A percentile compares a stretch with the other conserved stretches of the same genome.
Conservation (phyloP, 2,888 invertebrate species). For the Pherbina coryleti region DNA sequence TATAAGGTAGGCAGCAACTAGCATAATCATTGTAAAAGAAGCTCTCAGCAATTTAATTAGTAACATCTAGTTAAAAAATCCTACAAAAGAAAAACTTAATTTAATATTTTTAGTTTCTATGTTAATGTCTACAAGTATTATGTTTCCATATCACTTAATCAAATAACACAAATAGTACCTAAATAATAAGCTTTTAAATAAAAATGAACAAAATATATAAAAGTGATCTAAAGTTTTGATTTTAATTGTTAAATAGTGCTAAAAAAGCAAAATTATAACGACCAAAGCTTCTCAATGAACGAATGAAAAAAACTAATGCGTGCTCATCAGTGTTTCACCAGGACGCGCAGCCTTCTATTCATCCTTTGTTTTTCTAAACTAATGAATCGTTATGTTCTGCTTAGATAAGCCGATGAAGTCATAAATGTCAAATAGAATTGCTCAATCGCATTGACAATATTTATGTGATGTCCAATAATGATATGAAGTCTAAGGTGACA, state of each 20-base stretch:
- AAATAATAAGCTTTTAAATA: too few species aligned
- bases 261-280: too few species aligned
- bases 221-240: too few species aligned
- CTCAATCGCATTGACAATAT: slow-evolving; percentile 48
- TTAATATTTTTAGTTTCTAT: neutral
- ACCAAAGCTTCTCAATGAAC: too few species aligned
- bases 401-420: slow-evolving; percentile 50
- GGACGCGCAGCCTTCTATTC: too few species aligned
- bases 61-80: neutral
- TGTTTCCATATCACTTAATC: slow-evolving; percentile 28
- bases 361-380: neutral
- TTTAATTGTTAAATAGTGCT: too few species aligned
- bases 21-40: neutral
- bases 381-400: neutral
- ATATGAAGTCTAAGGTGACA: slow-evolving; percentile 52
- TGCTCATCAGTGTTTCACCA: too few species aligned
- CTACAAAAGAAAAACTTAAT: neutral
- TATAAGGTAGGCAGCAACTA: neutral
- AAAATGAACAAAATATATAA: too few species aligned
- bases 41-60: slow-evolving; percentile 2
- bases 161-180: neutral
- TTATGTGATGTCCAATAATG: slow-evolving; percentile 62
- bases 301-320: too few species aligned
- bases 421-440: slow-evolving; percentile 57
- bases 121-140: slow-evolving; percentile 9